phyloP scores from a whole-genome alignment of 2,888 invertebrate species.

The Heliconius sara region DNA sequence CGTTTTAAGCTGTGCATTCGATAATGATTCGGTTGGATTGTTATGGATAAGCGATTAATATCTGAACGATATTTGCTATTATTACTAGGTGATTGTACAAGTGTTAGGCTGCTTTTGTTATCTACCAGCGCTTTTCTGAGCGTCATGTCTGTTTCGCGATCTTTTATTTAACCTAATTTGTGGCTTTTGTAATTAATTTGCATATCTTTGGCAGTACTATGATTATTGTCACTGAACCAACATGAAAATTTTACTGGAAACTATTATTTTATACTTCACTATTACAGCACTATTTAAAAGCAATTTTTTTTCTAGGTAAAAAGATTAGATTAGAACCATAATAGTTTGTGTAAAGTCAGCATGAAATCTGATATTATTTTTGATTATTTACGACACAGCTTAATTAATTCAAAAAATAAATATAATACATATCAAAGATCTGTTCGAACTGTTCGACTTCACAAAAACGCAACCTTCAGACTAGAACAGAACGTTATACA shows the following conservation, averaged over 20 bases:
- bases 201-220: neutral
- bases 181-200: no score
- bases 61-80: conserved; percentile 29
- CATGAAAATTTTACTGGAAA: neutral
- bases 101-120: neutral
- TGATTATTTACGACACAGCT: neutral
- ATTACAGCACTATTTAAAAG: no score
- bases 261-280: no score
- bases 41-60: conserved; percentile 49
- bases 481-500: neutral
- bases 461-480: conserved; percentile 1
- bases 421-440: neutral
- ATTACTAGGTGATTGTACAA: conserved; percentile 8
- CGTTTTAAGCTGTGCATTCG: conserved; percentile 71
- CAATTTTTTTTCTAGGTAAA: no score
- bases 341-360: neutral
- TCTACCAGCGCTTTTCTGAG: neutral
- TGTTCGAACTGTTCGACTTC: neutral
- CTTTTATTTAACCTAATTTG: no score
- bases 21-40: conserved; percentile 54
- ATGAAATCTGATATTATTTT: neutral
- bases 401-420: neutral
- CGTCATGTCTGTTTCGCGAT: neutral
- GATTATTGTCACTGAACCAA: neutral
- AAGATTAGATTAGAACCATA: neutral